These are phyloP conservation scores for Gandaritis pyraliata DNA, from an alignment of 2,888 invertebrate genomes.

Conservation along the genomic window DNA sequence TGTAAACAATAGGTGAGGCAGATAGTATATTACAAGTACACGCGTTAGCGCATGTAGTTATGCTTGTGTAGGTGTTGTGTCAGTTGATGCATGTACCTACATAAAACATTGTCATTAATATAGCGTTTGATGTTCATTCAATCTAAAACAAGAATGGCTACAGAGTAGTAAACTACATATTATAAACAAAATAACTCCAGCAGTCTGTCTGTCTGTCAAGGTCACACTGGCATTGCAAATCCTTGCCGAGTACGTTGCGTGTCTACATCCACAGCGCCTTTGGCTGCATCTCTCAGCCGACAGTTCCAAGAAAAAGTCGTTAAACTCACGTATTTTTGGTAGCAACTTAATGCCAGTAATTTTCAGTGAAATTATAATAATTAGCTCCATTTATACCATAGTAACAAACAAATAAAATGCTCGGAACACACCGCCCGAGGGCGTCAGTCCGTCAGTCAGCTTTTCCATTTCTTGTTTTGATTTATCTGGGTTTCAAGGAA, in stretches of 20 bases:
- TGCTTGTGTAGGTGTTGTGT: neutral
- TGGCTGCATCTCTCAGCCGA: constrained; percentile 64
- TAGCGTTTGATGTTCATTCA: neutral
- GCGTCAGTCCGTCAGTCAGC: constrained; percentile 53
- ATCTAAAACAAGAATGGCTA: constrained; percentile 6
- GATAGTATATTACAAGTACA: no score
- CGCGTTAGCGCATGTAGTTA: no score
- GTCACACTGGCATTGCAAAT: constrained; percentile 60
- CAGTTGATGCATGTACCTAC: neutral
- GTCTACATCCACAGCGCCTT: constrained; percentile 61
- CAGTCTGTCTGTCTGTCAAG: constrained; percentile 52
- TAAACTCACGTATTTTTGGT: constrained; percentile 84
- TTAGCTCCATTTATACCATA: constrained; percentile 80
- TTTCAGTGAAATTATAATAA: constrained; percentile 82
- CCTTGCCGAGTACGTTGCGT: constrained; percentile 52
- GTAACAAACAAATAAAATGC: constrained; percentile 84
- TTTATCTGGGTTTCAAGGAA: constrained; percentile 56
- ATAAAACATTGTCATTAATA: no score
- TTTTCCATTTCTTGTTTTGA: constrained; percentile 56
- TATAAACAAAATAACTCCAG: constrained; percentile 16
- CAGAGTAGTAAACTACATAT: constrained; percentile 11
- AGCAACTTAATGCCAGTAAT: constrained; percentile 84
- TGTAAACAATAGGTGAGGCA: no score
- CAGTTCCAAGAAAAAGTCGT: constrained; percentile 82
- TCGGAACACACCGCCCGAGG: constrained; percentile 64